Conservation (phyloP, 2,797 vertebrate genomes). For the Danio tinwini region DNA sequence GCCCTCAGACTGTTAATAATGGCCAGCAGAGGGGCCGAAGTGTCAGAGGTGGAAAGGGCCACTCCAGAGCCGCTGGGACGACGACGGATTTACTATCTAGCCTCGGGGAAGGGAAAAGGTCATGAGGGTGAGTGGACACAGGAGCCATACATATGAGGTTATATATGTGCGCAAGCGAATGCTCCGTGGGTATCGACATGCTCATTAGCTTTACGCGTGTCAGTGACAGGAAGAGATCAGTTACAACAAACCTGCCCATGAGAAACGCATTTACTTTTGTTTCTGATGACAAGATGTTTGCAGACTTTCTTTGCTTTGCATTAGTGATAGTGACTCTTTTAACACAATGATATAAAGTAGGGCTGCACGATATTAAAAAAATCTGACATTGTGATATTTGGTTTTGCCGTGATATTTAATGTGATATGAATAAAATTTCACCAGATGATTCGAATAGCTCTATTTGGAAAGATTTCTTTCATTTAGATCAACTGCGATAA, state of each 20-base stretch:
- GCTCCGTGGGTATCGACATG: constrained; percentile 64
- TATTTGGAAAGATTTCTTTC: too few relatives aligned
- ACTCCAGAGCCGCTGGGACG: constrained; percentile 68
- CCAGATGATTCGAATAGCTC: too few relatives aligned
- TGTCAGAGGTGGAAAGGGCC: constrained; percentile 41
- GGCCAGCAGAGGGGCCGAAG: constrained; percentile 38
- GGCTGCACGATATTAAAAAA: too few relatives aligned
- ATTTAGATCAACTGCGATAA: too few relatives aligned
- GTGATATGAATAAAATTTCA: too few relatives aligned
- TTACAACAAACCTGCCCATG: constrained; percentile 61
- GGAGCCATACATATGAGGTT: constrained; percentile 65
- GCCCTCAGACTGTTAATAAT: constrained; percentile 57
- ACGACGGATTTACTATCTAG: constrained; percentile 74
- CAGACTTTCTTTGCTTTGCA: background rate
- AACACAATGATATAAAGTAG: background rate
- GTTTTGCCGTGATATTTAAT: too few relatives aligned
- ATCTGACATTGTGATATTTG: too few relatives aligned
- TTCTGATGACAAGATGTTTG: constrained; percentile 12
- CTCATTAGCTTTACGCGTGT: constrained; percentile 71
- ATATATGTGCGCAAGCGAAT: constrained; percentile 59
- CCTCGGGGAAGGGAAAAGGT: constrained; percentile 68
- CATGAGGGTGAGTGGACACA: constrained; percentile 62
- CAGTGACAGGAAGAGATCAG: constrained; percentile 71
- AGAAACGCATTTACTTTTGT: constrained; percentile 51
- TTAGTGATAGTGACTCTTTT: background rate